phyloP scores from a whole-genome alignment of 2,113 vertebrate species.

The Cottus gobio region DNA sequence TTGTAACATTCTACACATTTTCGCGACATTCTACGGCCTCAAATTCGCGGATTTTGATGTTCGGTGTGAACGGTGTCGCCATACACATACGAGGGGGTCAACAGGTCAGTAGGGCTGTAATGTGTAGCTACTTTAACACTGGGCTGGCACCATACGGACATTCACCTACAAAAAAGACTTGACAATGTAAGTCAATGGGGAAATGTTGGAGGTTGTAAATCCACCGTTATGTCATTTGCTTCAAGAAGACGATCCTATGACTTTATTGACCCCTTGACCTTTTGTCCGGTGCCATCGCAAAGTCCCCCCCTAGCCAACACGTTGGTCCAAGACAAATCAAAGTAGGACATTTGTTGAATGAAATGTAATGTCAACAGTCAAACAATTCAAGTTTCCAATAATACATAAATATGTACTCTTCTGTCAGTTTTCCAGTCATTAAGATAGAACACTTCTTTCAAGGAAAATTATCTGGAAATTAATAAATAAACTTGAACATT shows the following conservation, averaged over 20 bases:
- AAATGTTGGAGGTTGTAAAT: neutral
- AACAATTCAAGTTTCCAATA: constrained; percentile 1
- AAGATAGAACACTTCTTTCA: neutral
- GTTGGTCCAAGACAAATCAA: neutral
- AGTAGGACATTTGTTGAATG: neutral
- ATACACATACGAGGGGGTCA: neutral
- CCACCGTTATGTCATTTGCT: neutral
- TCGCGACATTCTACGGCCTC: neutral
- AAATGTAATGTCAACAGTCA: neutral
- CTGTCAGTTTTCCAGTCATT: neutral
- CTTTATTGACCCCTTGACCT: neutral
- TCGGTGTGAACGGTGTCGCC: neutral
- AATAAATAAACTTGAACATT: neutral
- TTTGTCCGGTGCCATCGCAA: neutral
- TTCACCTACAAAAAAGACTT: neutral
- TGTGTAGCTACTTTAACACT: neutral
- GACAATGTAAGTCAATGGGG: neutral
- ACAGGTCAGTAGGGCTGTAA: neutral
- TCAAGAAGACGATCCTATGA: neutral
- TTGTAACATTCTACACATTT: neutral
- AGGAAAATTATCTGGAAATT: neutral
- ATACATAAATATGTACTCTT: neutral
- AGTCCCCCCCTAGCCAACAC: neutral
- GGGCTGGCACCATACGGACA: neutral
- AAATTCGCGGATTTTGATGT: neutral